Evolutionary conservation across 1,140 invertebrate genomes (phyloP).

Genomic region (Galleria mellonella): DNA sequence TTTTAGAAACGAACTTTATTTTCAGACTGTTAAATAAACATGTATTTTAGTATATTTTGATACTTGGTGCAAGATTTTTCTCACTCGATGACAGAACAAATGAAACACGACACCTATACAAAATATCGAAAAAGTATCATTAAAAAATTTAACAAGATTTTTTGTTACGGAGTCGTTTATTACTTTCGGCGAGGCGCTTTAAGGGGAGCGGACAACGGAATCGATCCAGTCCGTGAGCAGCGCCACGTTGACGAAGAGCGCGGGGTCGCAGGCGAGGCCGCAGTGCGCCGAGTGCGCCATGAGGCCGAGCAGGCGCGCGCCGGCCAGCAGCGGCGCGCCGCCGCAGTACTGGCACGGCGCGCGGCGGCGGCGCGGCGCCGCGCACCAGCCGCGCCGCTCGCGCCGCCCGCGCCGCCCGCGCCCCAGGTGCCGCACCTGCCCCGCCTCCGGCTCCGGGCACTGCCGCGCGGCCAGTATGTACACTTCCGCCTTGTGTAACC

Average conservation of each 20-base stretch:
- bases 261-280: conserved; percentile 34
- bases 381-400: conserved; percentile 21
- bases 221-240: conserved; percentile 28
- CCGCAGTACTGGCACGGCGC: conserved; percentile 34
- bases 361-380: conserved; percentile 6
- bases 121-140: too few relatives aligned
- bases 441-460: too few relatives aligned
- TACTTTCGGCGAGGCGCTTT: background rate
- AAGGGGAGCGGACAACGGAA: conserved; percentile 8
- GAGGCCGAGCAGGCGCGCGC: conserved; percentile 21
- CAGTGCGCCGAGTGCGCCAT: conserved; percentile 27
- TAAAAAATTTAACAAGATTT: too few relatives aligned
- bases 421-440: background rate
- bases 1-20: too few relatives aligned
- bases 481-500: background rate
- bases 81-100: too few relatives aligned
- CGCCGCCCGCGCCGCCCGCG: conserved; percentile 13
- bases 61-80: too few relatives aligned
- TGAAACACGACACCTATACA: too few relatives aligned
- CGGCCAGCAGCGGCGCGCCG: conserved; percentile 34
- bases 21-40: too few relatives aligned
- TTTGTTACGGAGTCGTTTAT: too few relatives aligned
- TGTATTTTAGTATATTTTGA: too few relatives aligned
- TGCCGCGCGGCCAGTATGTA: background rate
- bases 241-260: conserved; percentile 30